Evolutionary conservation across 2,113 vertebrate genomes (phyloP).

Genomic region (Heptranchias perlo): DNA sequence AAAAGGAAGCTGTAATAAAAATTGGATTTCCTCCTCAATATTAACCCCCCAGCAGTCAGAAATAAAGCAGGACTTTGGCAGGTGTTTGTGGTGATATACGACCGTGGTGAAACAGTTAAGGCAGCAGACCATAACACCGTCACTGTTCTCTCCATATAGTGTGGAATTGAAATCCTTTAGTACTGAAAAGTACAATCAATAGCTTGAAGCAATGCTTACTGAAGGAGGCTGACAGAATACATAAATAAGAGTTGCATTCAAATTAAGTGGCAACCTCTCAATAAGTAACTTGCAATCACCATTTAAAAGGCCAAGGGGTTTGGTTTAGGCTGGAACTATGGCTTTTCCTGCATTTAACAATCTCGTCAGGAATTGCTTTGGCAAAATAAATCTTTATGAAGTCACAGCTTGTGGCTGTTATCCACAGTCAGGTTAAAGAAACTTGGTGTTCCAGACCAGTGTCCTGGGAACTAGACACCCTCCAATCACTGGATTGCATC

Average conservation of each 20-base stretch:
- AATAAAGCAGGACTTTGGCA: not conserved
- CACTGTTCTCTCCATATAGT: not conserved
- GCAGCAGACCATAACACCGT: not conserved
- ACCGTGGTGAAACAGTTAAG: not conserved
- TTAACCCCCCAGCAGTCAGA: not conserved
- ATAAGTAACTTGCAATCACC: not conserved
- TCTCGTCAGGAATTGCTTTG: not conserved
- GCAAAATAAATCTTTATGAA: not conserved
- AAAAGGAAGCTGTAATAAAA: not conserved
- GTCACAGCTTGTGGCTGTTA: not conserved
- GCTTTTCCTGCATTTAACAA: not conserved
- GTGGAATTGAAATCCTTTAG: not conserved
- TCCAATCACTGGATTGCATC: too few relatives aligned
- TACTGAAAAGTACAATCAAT: not conserved
- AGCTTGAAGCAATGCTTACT: not conserved
- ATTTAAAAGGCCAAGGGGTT: not conserved
- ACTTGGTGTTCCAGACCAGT: not conserved
- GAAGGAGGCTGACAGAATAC: not conserved
- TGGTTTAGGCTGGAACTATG: not conserved
- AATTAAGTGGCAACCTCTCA: not conserved
- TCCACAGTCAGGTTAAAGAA: not conserved
- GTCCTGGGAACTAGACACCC: too few relatives aligned
- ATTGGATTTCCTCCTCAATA: not conserved
- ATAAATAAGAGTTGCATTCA: not conserved
- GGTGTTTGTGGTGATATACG: not conserved